A percentile compares a stretch with the other conserved stretches of the same genome.
Conservation (phyloP, 2,113 vertebrate species). For the Corythoichthys haematopterus region DNA sequence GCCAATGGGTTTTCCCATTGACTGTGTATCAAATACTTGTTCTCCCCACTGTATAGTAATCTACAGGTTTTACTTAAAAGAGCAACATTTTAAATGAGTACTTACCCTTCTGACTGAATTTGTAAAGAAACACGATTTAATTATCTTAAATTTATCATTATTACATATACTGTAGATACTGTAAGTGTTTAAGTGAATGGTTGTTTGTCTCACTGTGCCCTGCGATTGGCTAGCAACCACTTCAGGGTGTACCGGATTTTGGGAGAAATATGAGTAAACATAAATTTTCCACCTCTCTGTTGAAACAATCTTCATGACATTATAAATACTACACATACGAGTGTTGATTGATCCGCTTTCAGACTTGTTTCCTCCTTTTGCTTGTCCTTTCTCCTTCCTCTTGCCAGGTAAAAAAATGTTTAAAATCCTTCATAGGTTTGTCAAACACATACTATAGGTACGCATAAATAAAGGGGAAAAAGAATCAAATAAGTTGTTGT, state of each 20-base stretch:
- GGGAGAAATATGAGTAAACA: constrained; percentile 4
- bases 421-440: constrained; percentile 16
- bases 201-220: not conserved
- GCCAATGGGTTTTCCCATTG: no score
- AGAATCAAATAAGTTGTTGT: constrained; percentile 19
- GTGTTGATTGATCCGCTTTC: constrained; percentile 30
- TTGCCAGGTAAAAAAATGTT: not conserved
- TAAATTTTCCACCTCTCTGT: constrained; percentile 31
- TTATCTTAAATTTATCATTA: not conserved
- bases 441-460: constrained; percentile 15
- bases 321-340: constrained; percentile 29
- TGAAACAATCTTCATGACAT: constrained; percentile 23
- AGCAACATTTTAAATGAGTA: not conserved
- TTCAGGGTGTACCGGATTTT: not conserved
- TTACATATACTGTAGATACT: no score
- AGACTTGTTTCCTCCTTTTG: constrained; percentile 19
- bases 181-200: not conserved
- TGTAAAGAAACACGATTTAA: not conserved
- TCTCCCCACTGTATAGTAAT: not conserved
- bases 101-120: not conserved
- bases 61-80: not conserved
- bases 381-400: constrained; percentile 2
- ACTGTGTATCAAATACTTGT: not conserved
- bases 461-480: constrained; percentile 6
- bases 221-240: no score